phyloP scores from a whole-genome alignment of 2,113 vertebrate species.

The Hemiprocne comata region DNA sequence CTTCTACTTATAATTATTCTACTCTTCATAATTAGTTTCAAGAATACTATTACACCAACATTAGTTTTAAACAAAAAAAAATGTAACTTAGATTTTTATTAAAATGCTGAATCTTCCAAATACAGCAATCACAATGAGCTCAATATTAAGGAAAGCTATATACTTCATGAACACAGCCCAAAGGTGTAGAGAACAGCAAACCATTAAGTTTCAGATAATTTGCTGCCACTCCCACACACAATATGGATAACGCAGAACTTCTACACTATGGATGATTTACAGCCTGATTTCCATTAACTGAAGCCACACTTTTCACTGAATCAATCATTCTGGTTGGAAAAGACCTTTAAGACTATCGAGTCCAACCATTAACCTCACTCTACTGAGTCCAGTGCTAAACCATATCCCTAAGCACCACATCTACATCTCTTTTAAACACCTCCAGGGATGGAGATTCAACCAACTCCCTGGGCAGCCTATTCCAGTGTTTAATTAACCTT shows the following conservation, averaged over 20 bases:
- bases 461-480: too few relatives aligned
- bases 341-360: too few relatives aligned
- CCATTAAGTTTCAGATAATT: background rate
- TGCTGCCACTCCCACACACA: background rate
- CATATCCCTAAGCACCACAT: too few relatives aligned
- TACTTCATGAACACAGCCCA: background rate
- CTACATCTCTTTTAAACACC: too few relatives aligned
- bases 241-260: background rate
- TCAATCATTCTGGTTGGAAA: too few relatives aligned
- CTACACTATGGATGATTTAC: background rate
- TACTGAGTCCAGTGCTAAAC: too few relatives aligned
- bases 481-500: too few relatives aligned
- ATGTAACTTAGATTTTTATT: rapidly evolving
- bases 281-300: background rate
- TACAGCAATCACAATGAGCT: background rate
- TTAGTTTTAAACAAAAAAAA: background rate
- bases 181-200: background rate
- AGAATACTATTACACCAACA: background rate
- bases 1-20: background rate
- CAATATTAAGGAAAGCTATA: background rate
- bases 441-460: too few relatives aligned
- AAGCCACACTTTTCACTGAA: background rate
- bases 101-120: background rate
- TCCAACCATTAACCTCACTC: too few relatives aligned
- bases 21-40: background rate